Base-by-base conservation (phyloP, 2,797 vertebrate genomes). In the Columba guinea region DNA sequence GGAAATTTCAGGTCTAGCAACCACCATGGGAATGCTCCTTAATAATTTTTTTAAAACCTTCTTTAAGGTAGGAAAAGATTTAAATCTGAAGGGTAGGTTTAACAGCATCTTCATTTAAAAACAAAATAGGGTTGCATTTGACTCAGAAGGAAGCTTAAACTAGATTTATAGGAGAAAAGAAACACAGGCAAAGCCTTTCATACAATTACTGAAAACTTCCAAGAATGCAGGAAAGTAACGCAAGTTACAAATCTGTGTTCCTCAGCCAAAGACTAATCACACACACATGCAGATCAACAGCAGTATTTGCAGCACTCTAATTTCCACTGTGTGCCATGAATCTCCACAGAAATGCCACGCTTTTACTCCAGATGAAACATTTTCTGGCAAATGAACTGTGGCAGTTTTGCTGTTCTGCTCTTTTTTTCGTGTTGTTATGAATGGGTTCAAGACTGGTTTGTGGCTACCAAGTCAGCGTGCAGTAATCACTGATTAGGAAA, bases 401-500 rank as follows among this genome's bases (percentile, higher is more conserved):
- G 86, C 94, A 96, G 93, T 81, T 95, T 90, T 81, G 91, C 74
- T 96, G 87, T 64, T 90, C 44, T 78, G 37, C 87, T 95, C 73
- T 91, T 94, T 89, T 92, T 94, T n/a, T 46, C 24, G 58, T 70
- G 87, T 84, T 76, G 67, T 77, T 69, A 82, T 41, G 87, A 95
- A 95, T 34, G 81, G 93, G 88, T 95, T 74, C 56, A 95, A 96
- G 65, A 78, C 80, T 80, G 89, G 55, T 83, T 94, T 91, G 95
- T 91, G 77, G 78, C 79, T 95, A 96, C 81, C 87, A 91, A 97
- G 94, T 65, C 68, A 87, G 86, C 55, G 35, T 87, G 69, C 46
- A 78, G 70, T 85, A 95, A 95, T 97, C 74, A 93, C 35, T 64
- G 90, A 94, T 90, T 87, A 95, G 88, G 55, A 93, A 96, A 93